Base-by-base conservation (phyloP, 2,113 vertebrate species). In the Gracilinanus agilis region DNA sequence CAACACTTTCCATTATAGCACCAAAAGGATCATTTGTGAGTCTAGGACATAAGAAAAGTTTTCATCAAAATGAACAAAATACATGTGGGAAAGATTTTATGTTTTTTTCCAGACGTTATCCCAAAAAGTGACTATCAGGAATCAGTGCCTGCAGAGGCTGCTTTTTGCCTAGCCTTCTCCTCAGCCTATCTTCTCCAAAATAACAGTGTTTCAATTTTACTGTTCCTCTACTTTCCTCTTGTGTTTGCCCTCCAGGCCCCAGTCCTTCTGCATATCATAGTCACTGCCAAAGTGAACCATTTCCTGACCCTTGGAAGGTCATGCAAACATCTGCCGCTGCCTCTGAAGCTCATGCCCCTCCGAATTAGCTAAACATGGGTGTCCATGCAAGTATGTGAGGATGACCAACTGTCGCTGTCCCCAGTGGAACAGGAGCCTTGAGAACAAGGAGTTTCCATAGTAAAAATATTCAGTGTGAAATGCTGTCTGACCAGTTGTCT, bases 361-460 rank as follows among this genome's bases (percentile, higher is more conserved):
- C 44, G 44, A 88, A 88, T 44, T 12, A 34, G 3, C 94, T 55
- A 58, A 34, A 88, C 34, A 3, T 1, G 10, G 88, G 75, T 54
- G 90, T 92, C 93, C 54, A 11, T 24, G 16, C 92, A 49, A 13
- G 61, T 54, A 40, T 54, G 27, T 55, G 91, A 95, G 93, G 55
- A 90, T 44, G 11, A 24, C 92, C 93, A 27, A 10, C 67, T 44
- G 40, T 92, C 7, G 0, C 55, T 34, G 9, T 93, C 90, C 91
- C 95, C 56, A 23, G 93, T 40, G 91, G 90, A 91, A 90, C 56
- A 0, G n/a, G 92, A 27, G 44, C 88, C 67, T 54, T 3, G 55
- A 95, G 93, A 90, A 88, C 94, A 29, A 3, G 89, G 54, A 89
- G 93, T 8, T 9, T 93, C 89, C 89, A 90, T 75, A n/a, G 83